Evolutionary conservation across 2,113 vertebrate species (phyloP).

Genomic region (Centropristis striata): DNA sequence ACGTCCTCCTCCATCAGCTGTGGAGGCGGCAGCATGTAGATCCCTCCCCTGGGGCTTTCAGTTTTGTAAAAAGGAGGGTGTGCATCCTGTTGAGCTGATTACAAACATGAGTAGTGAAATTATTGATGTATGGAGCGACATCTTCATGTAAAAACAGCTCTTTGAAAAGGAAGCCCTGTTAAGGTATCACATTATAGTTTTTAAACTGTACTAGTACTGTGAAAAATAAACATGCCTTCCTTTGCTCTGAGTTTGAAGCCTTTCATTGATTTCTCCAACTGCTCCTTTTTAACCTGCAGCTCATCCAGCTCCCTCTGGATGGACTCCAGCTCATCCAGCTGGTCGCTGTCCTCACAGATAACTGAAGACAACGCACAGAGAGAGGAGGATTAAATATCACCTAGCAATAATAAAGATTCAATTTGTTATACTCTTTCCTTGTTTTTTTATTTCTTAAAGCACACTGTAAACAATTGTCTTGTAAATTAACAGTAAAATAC

Average conservation of each 20-base stretch:
- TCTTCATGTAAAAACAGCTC: not conserved
- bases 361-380: slow-evolving; percentile 1
- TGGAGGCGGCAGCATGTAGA: slow-evolving; percentile 47
- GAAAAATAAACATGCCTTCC: not conserved
- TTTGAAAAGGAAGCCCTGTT: too few relatives aligned
- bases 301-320: slow-evolving; percentile 69
- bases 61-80: not conserved
- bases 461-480: too few relatives aligned
- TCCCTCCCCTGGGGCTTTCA: slow-evolving; percentile 17
- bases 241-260: not conserved
- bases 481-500: too few relatives aligned
- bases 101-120: not conserved
- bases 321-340: slow-evolving; percentile 47
- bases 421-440: too few relatives aligned
- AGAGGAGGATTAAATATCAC: not conserved
- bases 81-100: not conserved
- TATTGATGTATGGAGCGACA: not conserved
- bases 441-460: too few relatives aligned
- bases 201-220: not conserved
- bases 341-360: slow-evolving; percentile 11
- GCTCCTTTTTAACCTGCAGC: slow-evolving; percentile 39
- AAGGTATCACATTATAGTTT: too few relatives aligned
- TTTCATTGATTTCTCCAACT: not conserved
- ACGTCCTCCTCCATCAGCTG: not conserved
- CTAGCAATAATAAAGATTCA: not conserved